phyloP scores from a whole-genome alignment of 2,888 invertebrate species.

The Onchidella celtica region DNA sequence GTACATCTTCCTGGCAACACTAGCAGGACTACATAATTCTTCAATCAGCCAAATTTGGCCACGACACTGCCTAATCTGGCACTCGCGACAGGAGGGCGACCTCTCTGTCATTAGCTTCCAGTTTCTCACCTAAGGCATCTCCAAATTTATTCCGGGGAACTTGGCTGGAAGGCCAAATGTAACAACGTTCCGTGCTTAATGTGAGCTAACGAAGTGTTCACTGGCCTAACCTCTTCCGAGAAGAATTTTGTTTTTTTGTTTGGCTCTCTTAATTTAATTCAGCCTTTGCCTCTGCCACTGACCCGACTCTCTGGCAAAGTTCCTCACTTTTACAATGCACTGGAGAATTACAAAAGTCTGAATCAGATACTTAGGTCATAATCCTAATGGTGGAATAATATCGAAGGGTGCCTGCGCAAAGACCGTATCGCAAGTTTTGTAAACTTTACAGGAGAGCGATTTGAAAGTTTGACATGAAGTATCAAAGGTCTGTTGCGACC shows the following conservation, averaged over 20 bases:
- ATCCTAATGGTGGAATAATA: no score
- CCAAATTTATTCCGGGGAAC: not conserved
- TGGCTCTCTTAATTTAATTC: no score
- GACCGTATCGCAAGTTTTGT: no score
- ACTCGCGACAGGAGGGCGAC: not conserved
- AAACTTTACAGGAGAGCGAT: no score
- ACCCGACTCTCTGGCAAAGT: no score
- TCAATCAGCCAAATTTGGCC: not conserved
- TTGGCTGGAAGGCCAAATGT: not conserved
- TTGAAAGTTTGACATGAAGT: no score
- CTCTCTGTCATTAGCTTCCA: not conserved
- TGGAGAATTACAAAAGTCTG: no score
- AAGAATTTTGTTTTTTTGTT: not conserved
- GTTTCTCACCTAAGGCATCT: not conserved
- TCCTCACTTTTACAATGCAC: no score
- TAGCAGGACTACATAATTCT: not conserved
- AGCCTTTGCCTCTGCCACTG: no score
- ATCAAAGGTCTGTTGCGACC: no score
- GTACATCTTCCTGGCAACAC: constrained; percentile 27
- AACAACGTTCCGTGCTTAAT: not conserved
- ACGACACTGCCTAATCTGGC: not conserved
- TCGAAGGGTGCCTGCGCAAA: no score
- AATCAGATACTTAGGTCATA: no score
- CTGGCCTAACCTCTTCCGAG: not conserved
- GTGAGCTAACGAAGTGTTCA: not conserved